Base-by-base conservation (phyloP, 2,888 invertebrate species). In the Scaptomyza parva region DNA sequence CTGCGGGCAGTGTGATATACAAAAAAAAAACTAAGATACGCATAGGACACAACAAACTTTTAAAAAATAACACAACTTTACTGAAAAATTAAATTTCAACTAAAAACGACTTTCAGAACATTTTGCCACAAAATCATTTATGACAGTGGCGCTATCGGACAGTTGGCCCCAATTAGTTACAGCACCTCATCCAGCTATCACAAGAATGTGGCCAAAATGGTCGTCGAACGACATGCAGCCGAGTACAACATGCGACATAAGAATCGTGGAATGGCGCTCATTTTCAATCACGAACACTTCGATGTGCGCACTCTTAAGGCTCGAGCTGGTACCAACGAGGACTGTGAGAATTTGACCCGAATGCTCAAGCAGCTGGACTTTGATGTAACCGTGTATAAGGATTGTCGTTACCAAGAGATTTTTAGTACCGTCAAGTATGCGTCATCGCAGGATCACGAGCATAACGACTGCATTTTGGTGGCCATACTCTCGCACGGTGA, bases 401-500 rank as follows among this genome's bases (percentile, higher is more conserved):
- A 98, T 92, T 92, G 94, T 43, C 94, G 93, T 59, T 94, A 94
- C 60, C 93, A 93, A 69, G 94, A 96, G 69, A 93, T 98, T 54
- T 92, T 94, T 53, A 92, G 92, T 52, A 93, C 94, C 70, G 92
- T 97, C 47, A 93, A 93, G 64, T 92, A 94, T 95, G 96, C 94
- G 70, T 93, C 96, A 9, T 93, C 93, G 59, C 93, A 94, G 91
- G 96, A 98, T 91, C 97, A 98, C 90, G 92, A 94, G 0, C 93
- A 97, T 58, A 93, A 94, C 77, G 98, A 98, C 91, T 97, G 98
- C 89, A 92, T 99, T 65, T 90, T 96, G 2, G 93, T 98, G 78
- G 95, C 96, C 17, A 96, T 98, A 39, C 92, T 98, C 69, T 96
- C 96, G 57, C 98, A 99, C 89, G 98, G 98, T 14, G 98, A 98